A percentile compares a stretch with the other conserved stretches of the same genome.
These are phyloP conservation scores for Pelodytes ibericus DNA, from an alignment of 2,797 vertebrate species.

Conservation along the genomic window DNA sequence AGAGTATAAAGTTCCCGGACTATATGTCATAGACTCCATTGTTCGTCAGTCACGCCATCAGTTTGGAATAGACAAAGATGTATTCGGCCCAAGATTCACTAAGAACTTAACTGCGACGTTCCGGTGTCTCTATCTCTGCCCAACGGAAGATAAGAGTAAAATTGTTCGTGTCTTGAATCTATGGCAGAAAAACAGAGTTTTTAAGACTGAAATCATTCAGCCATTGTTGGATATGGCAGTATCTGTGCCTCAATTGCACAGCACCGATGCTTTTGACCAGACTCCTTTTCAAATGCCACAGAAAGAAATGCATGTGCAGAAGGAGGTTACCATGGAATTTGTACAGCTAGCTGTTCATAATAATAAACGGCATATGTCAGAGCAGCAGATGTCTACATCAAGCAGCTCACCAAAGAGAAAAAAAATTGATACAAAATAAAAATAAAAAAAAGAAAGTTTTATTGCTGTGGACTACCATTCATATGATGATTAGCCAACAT, in stretches of 20 bases:
- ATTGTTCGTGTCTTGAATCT: constrained; percentile 96
- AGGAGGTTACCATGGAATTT: too few relatives aligned
- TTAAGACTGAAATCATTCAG: constrained; percentile 97
- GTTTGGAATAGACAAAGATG: constrained; percentile 96
- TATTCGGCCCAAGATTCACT: constrained; percentile 96
- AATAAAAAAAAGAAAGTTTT: too few relatives aligned
- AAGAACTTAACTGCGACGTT: constrained; percentile 97
- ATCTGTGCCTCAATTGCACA: constrained; percentile 84
- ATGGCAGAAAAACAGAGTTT: constrained; percentile 99
- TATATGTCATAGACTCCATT: constrained; percentile 98
- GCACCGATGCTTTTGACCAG: constrained; percentile 90
- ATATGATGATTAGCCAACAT: too few relatives aligned
- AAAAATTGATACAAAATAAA: too few relatives aligned
- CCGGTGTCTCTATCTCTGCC: constrained; percentile 97
- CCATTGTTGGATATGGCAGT: constrained; percentile 96
- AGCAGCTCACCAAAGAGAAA: too few relatives aligned
- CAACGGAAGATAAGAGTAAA: constrained; percentile 96
- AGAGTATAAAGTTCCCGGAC: constrained; percentile 94
- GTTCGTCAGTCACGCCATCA: constrained; percentile 97
- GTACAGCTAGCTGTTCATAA: too few relatives aligned
- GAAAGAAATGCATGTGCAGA: constrained; percentile 72
- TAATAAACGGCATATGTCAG: too few relatives aligned
- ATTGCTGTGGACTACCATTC: too few relatives aligned
- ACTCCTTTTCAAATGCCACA: constrained; percentile 79
- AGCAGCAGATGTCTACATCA: too few relatives aligned